phyloP scores from a whole-genome alignment of 2,113 vertebrate genomes.

The Tiliqua scincoides region DNA sequence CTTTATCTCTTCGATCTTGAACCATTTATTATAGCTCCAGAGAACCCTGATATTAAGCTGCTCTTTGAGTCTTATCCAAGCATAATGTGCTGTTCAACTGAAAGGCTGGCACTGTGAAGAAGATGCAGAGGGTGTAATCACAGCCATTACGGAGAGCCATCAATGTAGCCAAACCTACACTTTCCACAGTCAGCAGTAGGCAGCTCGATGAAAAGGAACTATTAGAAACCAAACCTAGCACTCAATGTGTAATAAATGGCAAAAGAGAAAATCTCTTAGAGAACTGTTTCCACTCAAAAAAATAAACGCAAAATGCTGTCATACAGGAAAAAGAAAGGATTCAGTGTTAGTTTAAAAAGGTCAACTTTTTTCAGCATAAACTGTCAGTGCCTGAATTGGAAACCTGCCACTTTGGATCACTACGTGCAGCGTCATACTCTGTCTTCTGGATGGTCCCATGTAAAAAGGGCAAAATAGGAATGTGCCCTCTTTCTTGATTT shows the following conservation, averaged over 20 bases:
- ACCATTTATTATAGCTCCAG: constrained; percentile 74
- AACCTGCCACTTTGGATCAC: constrained; percentile 40
- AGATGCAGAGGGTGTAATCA: constrained; percentile 80
- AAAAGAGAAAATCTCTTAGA: constrained; percentile 67
- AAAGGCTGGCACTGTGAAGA: constrained; percentile 77
- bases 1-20: constrained; percentile 74
- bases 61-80: constrained; percentile 79
- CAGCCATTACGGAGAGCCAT: constrained; percentile 77
- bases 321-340: constrained; percentile 48
- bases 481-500: neutral
- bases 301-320: constrained; percentile 47
- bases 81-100: constrained; percentile 75
- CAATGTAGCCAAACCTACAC: constrained; percentile 77
- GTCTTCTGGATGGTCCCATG: neutral
- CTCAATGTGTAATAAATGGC: constrained; percentile 63
- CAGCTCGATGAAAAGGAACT: constrained; percentile 74
- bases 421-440: constrained; percentile 19
- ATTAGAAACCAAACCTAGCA: constrained; percentile 73
- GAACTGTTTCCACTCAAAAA: constrained; percentile 53
- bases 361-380: constrained; percentile 52
- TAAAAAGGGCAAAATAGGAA: constrained; percentile 16
- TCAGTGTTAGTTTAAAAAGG: constrained; percentile 45
- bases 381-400: constrained; percentile 29
- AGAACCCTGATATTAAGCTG: constrained; percentile 80
- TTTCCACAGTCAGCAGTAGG: constrained; percentile 78